Conservation (phyloP, 2,888 invertebrate species). For the Stenodema calcarata region DNA sequence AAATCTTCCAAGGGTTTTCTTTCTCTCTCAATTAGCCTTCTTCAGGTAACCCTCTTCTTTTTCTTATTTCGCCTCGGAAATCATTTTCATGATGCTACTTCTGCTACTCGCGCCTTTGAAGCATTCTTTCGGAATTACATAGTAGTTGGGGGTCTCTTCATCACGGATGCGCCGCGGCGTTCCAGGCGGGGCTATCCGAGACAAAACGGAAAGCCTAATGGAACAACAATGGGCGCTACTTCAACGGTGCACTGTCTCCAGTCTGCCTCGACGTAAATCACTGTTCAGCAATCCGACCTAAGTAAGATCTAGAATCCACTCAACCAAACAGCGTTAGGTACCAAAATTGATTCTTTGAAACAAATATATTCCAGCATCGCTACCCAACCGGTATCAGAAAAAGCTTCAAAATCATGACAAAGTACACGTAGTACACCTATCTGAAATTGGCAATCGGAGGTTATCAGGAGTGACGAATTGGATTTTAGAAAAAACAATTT, state of each 20-base stretch:
- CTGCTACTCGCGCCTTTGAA: background rate
- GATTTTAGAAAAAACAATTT: no score
- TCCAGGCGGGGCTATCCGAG: background rate
- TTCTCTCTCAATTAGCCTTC: slow-evolving; percentile 34
- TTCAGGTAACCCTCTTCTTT: background rate
- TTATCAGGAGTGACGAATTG: no score
- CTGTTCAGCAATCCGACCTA: background rate
- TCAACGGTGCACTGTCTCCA: background rate
- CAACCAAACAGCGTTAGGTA: no score
- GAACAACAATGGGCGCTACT: background rate
- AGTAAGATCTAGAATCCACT: background rate
- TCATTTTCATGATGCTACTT: background rate
- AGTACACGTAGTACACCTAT: no score
- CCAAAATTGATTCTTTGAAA: no score
- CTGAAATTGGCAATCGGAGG: no score
- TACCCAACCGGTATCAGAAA: no score
- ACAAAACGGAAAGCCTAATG: slow-evolving; percentile 9
- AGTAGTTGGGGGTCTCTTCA: background rate
- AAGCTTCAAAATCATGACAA: no score
- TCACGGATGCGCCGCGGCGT: background rate
- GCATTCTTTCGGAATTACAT: background rate
- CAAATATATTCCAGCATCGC: no score
- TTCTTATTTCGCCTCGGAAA: background rate
- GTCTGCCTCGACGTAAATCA: background rate
- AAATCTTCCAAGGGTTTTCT: background rate